Conservation (phyloP, 2,113 vertebrate genomes). For the Lanius ludovicianus region DNA sequence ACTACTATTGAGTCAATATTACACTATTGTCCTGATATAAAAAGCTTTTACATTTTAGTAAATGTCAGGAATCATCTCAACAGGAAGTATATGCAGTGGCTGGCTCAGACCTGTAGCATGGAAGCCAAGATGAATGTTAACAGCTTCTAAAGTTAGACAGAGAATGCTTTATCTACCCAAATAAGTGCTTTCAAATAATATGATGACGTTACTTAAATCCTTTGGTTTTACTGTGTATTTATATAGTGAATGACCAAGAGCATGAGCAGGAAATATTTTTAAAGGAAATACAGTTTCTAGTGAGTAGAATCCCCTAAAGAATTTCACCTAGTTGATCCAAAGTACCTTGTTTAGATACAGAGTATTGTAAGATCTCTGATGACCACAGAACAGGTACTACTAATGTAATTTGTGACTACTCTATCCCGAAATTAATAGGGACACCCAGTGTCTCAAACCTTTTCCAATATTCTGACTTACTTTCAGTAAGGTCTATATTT, state of each 20-base stretch:
- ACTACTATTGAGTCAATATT: neutral
- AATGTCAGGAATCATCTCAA: neutral
- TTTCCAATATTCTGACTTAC: neutral
- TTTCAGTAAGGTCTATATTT: neutral
- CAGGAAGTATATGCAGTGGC: neutral
- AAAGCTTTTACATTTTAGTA: neutral
- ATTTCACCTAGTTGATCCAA: neutral
- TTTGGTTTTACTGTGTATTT: neutral
- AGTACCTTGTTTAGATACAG: neutral
- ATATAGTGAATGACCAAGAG: neutral
- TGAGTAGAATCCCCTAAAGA: neutral
- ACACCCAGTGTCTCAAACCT: neutral
- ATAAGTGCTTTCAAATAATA: neutral
- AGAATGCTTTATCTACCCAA: neutral
- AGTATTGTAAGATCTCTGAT: neutral
- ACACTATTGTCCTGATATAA: neutral
- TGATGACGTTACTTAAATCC: neutral
- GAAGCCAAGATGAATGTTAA: fast-evolving
- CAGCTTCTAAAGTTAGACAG: neutral
- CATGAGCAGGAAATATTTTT: neutral
- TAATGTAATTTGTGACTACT: neutral
- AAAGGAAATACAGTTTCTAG: neutral
- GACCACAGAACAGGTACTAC: neutral
- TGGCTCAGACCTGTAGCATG: neutral
- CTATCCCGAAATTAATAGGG: neutral